Evolutionary conservation across 2,888 invertebrate genomes (phyloP), one percentile per base, ranked within the genome.

Genomic region (Platypus cylindrus): DNA sequence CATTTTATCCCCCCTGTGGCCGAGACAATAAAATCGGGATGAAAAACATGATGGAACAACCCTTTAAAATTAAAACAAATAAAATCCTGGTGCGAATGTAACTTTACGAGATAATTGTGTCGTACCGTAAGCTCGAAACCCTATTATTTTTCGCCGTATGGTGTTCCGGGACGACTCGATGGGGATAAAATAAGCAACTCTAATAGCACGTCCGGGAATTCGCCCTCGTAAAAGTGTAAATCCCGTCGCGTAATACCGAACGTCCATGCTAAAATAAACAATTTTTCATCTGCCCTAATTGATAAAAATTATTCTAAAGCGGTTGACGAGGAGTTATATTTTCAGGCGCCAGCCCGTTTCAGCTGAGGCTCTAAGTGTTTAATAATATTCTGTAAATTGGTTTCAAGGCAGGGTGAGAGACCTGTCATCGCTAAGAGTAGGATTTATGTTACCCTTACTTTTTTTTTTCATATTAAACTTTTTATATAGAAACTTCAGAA

Each of bases 281-380:
- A 55, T 55, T 54, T 55, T 53, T 55, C 55, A 55, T 53, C 45
- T 44, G 32, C 45, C 43, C 49, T 58, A 55, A 56, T 56, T 55
- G 55, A 52, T 52, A 50, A 52, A 53, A 55, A 56, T 53, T 52
- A 53, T 48, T 38, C 40, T 34, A 43, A 39, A 36, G 33, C 32
- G 27, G 32, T 30, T 40, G 40, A 41, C 41, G 37, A 32, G 34
- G 32, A n/a, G n/a, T n/a, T n/a, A 28, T 23, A 34, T 38, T 36
- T 29, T 30, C 17, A 15, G 39, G 26, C 30, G 17, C 15, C 26
- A 11, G 18, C 25, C 36, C 16, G 38, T 35, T 39, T 32, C 44
- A 46, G 40, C 41, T 42, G 45, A 36, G 38, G 17, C 32, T 30
- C 36, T 30, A 30, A 30, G 28, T 34, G 24, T 30, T 30, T 34